A percentile compares a stretch with the other conserved stretches of the same genome.
These are phyloP conservation scores for Polietes domitor DNA, from an alignment of 2,888 invertebrate species.

Conservation along the genomic window DNA sequence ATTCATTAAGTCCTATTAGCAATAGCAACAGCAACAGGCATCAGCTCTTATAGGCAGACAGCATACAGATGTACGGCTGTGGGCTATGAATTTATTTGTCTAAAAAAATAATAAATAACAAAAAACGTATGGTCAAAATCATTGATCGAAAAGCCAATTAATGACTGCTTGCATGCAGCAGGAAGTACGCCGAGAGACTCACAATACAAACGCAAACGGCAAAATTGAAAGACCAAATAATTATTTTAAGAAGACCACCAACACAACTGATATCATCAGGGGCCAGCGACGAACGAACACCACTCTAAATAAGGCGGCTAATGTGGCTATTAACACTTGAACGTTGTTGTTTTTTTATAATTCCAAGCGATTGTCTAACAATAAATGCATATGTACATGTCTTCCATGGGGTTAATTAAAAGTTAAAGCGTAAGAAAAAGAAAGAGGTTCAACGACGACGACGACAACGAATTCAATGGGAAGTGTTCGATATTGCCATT, in stretches of 20 bases:
- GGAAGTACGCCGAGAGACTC: constrained; percentile 25
- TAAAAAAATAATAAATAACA: constrained; percentile 26
- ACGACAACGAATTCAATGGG: too few species aligned
- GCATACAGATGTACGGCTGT: not conserved
- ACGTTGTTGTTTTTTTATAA: constrained; percentile 11
- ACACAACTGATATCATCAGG: not conserved
- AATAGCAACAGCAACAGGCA: not conserved
- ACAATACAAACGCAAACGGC: not conserved
- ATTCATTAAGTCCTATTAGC: constrained; percentile 1
- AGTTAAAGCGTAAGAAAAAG: not conserved
- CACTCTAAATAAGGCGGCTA: not conserved
- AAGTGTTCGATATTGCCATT: constrained; percentile 41
- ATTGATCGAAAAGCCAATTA: constrained; percentile 1
- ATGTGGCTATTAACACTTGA: not conserved
- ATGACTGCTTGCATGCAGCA: constrained; percentile 26
- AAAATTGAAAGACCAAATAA: not conserved
- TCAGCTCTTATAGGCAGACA: not conserved
- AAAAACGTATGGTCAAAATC: not conserved
- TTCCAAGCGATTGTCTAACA: not conserved
- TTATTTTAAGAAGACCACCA: not conserved
- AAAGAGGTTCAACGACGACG: not conserved
- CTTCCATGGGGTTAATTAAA: not conserved
- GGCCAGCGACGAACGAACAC: not conserved
- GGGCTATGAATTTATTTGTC: not conserved
- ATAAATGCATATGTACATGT: not conserved